Base-by-base conservation (phyloP, 1,140 invertebrate species). In the Acromyrmex echinatior region DNA sequence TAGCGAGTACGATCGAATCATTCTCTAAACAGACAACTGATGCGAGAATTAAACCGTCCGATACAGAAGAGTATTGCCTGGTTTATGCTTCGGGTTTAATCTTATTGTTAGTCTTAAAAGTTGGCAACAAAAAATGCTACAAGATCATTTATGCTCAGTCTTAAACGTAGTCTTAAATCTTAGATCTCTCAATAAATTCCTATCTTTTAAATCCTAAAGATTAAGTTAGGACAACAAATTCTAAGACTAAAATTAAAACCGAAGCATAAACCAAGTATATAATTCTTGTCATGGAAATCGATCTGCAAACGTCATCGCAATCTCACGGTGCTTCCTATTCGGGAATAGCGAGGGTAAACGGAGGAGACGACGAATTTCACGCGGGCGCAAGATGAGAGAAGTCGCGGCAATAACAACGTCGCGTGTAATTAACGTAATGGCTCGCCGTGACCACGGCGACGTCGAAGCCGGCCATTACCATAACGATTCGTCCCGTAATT, bases 401-500 rank as follows among this genome's bases (percentile, higher is more conserved):
- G 70, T 84, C 80, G 80, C 70, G 80, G 56, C 80, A 82, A 62
- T 82, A 82, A 73, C 79, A 35, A 62, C 56, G 80, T 62, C 70
- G 70, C 73, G 25, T 45, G 70, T 76, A 88, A 88, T 87, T 87
- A 87, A 76, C 87, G 73, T 88, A 88, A 88, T 87, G 49, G 62
- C 71, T 63, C 28, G 14, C 25, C 73, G 73, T 53, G 63, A 56
- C 65, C 66, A 16, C 35, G 28, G 25, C 25, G 28, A 66, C 70
- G 77, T 60, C 80, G 78, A 88, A 88, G 86, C 70, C 73, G n/a
- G 49, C 78, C 86, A 89, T 88, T 88, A 88, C 71, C 86, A 49
- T 89, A 86, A 86, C 73, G 78, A 89, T 88, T 89, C 76, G 82
- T 58, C 73, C 68, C 39, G 88, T 78, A 74, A 88, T 88, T 88